phyloP scores from a whole-genome alignment of 2,888 invertebrate species.

The Luffia ferchaultella region DNA sequence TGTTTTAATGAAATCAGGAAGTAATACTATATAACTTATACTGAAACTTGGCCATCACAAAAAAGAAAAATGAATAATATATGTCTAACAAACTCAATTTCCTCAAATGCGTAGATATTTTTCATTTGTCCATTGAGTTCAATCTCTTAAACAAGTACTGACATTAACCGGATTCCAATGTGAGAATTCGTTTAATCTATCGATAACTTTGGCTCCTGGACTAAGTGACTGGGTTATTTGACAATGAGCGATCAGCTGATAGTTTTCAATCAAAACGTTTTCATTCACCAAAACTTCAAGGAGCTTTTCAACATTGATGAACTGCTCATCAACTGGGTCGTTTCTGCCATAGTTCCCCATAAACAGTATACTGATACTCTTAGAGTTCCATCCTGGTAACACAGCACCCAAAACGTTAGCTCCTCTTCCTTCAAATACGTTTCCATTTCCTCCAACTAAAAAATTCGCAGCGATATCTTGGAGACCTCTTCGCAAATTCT shows the following conservation, averaged over 20 bases:
- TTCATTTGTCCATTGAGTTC: no score
- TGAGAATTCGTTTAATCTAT: constrained; percentile 23
- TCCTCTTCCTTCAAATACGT: constrained; percentile 46
- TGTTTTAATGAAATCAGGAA: no score
- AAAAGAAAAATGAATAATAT: no score
- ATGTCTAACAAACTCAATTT: no score
- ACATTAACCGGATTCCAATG: constrained; percentile 32
- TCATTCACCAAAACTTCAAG: constrained; percentile 28
- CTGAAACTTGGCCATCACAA: no score
- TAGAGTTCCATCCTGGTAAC: constrained; percentile 31
- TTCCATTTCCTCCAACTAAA: constrained; percentile 38
- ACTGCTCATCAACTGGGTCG: constrained; percentile 24
- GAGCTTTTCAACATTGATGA: constrained; percentile 30
- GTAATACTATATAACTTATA: no score
- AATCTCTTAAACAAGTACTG: no score
- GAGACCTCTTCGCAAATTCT: constrained; percentile 26
- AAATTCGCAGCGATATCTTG: constrained; percentile 46
- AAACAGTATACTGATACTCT: constrained; percentile 39
- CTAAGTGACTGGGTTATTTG: constrained; percentile 29
- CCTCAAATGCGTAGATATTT: no score
- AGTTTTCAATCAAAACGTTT: constrained; percentile 27
- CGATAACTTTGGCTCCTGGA: constrained; percentile 34
- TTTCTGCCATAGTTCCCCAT: constrained; percentile 35
- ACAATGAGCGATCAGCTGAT: constrained; percentile 33
- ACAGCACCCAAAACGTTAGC: constrained; percentile 38